Evolutionary conservation across 1,140 invertebrate species (phyloP), one percentile per base, ranked within the genome.

Genomic region (Arctopsyche grandis): DNA sequence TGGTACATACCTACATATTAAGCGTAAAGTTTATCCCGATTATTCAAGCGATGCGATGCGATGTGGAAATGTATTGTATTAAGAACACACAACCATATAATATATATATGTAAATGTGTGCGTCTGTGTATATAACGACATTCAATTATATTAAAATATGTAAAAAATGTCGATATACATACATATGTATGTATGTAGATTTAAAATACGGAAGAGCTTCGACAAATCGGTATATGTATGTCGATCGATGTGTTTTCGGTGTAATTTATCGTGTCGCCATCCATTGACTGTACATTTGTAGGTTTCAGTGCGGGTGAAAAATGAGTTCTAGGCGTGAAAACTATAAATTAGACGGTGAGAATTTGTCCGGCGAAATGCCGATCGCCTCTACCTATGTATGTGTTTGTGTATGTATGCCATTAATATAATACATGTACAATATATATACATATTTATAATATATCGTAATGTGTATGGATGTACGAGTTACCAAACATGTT

Each of bases 251-350:
- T 22, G 24, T 66, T 66, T 66, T 66, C 24, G 22, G 22, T 29
- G 3, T 52, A 24, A 66, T 66, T 66, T 66, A 66, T 66, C 5
- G 63, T 1, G 19, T 66, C 22, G 63, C 12, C 9, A 14, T 22
- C 10, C 1, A 5, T 63, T 63, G 58, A 22, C 58, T 46, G 58
- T 63, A 9, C 21, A 5, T 5, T 22, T 5, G 9, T 52, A 52
- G 3, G 48, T 52, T 52, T 52, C 60, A 4, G 9, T 21, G 10
- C 43, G 43, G 9, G 24, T 71, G 69, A 71, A 71, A 71, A 71
- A 71, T 71, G 69, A 71, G 69, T 21, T 19, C 5, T 5, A 38
- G 69, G 69, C 44, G 69, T 24, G 29, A 71, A 71, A 71, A 71
- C 69, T 16, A 71, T 71, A 46, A 71, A 71, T 71, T 71, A 46